Evolutionary conservation across 2,113 vertebrate genomes (phyloP), one percentile per base, ranked within the genome.

Genomic region (Oncorhynchus gorbuscha): DNA sequence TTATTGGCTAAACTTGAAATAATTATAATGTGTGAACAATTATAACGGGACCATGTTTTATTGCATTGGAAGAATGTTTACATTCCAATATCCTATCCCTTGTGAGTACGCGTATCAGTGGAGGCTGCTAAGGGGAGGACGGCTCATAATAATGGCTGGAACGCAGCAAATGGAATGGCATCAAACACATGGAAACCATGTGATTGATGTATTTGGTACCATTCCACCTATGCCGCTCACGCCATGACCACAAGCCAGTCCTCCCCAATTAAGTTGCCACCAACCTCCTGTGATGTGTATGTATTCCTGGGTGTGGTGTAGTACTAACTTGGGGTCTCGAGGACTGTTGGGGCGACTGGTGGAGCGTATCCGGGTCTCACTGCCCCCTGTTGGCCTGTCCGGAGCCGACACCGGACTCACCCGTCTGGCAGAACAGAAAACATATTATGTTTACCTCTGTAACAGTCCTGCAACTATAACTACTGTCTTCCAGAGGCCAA

Each of bases 281-380:
- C 55, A 58, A 58, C 4, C 20, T 58, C 14, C 18, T 20, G 55
- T 58, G 55, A 58, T 48, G 39, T 35, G 4, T 58, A 59, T 62
- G 28, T 16, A 9, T 45, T 30, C 65, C 59, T 73, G 13, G 24
- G 20, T 55, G 12, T 65, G 45, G 16, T 61, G 26, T 59, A 35
- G 35, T 75, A 48, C 35, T 85, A 90, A 93, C 92, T 91, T 93
- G 71, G 89, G 81, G 81, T 94, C 92, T 78, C 92, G 77, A 2
- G 93, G 93, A 87, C 92, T 93, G 87, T 92, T 93, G 76, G 92
- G 92, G 24, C 90, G 91, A 71, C 91, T 93, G 86, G 86, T 83
- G 24, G 86, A 84, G 61, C 91, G 91, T 8, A 92, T 73, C 76
- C 87, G 85, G 80, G 1, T 86, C 64, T 94, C 93, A 3, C 79